These are phyloP conservation scores for Drosophila nikananu DNA, from an alignment of 1,140 invertebrate genomes.

Conservation along the genomic window DNA sequence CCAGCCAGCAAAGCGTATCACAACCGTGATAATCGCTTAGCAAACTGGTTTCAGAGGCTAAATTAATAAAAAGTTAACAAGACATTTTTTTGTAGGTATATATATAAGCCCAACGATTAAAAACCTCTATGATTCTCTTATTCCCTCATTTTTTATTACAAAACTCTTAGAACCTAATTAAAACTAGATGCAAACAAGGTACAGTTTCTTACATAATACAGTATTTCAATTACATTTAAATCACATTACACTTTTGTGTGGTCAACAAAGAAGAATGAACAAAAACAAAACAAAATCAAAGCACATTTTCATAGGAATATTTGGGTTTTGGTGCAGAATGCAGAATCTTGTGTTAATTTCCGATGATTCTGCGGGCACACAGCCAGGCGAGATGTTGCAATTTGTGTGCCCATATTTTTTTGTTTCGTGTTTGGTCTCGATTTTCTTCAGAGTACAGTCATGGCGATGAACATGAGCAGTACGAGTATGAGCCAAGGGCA, in stretches of 20 bases:
- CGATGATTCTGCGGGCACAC: constrained; percentile 40
- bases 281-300: constrained; percentile 34
- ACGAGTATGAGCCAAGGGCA: constrained; percentile 81
- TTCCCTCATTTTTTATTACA: constrained; percentile 9
- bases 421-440: constrained; percentile 4
- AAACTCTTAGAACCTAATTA: constrained; percentile 32
- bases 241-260: constrained; percentile 62
- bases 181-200: constrained; percentile 34
- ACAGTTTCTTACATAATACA: constrained; percentile 48
- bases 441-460: constrained; percentile 72
- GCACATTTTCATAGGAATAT: constrained; percentile 64
- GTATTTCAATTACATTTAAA: constrained; percentile 60
- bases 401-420: constrained; percentile 60
- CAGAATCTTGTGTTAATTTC: constrained; percentile 25
- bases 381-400: constrained; percentile 64
- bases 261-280: constrained; percentile 21
- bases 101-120: constrained; percentile 13
- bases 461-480: constrained; percentile 80
- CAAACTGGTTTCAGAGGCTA: constrained; percentile 29
- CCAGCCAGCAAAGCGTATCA: constrained; percentile 26
- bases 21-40: constrained; percentile 2
- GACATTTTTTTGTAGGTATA: constrained; percentile 4
- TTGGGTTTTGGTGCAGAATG: constrained; percentile 20
- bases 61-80: constrained; percentile 22
- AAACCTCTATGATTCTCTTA: constrained; percentile 6